A percentile compares a stretch with the other conserved stretches of the same genome.
phyloP scores from a whole-genome alignment of 2,888 invertebrate genomes.

The Amblyjoppa fuscipennis region DNA sequence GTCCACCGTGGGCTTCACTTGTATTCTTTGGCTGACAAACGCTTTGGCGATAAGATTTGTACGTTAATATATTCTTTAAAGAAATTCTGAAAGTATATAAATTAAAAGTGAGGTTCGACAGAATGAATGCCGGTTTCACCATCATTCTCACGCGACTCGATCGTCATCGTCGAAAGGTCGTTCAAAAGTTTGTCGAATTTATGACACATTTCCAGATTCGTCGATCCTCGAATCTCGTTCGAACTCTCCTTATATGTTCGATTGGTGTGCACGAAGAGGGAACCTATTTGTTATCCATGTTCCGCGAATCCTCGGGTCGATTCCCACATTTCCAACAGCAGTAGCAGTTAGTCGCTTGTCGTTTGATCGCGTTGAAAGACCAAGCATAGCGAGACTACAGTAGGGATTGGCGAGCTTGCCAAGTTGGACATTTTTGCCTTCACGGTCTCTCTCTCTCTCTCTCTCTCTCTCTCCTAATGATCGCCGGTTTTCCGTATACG shows the following conservation, averaged over 20 bases:
- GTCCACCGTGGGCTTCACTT: background rate
- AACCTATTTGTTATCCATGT: conserved; percentile 37
- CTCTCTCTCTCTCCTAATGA: conserved; percentile 45
- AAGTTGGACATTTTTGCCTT: conserved; percentile 58
- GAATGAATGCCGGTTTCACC: background rate
- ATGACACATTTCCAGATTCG: conserved; percentile 55
- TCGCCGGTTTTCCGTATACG: conserved; percentile 27
- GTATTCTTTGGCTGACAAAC: background rate
- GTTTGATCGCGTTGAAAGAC: conserved; percentile 49
- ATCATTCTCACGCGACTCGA: background rate
- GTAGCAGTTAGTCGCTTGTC: conserved; percentile 24
- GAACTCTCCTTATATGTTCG: conserved; percentile 36
- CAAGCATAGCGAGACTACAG: conserved; percentile 36
- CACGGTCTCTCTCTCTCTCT: conserved; percentile 5
- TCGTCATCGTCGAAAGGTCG: conserved; percentile 22
- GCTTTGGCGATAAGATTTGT: background rate
- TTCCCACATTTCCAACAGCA: conserved; percentile 24
- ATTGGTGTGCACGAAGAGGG: background rate
- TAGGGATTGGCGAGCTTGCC: conserved; percentile 62
- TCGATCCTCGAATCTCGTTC: conserved; percentile 44
- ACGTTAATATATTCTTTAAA: background rate
- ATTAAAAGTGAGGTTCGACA: background rate
- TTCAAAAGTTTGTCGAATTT: conserved; percentile 47
- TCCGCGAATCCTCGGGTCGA: conserved; percentile 36
- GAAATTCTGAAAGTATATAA: background rate